phyloP scores from a whole-genome alignment of 1,140 invertebrate species.

The Brachionus koreanus region DNA sequence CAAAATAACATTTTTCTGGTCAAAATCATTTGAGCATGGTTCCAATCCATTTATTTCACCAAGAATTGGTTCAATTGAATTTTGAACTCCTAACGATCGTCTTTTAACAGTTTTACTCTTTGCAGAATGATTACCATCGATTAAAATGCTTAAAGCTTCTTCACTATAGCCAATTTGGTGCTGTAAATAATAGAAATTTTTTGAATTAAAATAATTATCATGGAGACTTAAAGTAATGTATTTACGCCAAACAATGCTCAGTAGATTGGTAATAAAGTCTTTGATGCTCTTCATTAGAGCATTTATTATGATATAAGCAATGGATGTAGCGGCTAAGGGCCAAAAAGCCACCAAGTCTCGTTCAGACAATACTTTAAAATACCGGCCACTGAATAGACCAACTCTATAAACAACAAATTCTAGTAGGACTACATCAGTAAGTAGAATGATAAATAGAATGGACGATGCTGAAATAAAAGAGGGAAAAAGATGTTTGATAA shows the following conservation, averaged over 20 bases:
- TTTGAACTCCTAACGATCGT: conserved; percentile 44
- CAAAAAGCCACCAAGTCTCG: conserved; percentile 59
- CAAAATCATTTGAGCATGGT: not conserved
- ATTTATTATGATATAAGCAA: conserved; percentile 59
- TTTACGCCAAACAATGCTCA: conserved; percentile 42
- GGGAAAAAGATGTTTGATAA: conserved; percentile 21
- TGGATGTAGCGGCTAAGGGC: conserved; percentile 52
- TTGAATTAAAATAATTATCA: conserved; percentile 26
- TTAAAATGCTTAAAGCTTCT: not conserved
- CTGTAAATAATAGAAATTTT: conserved; percentile 41
- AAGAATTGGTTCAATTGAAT: conserved; percentile 49
- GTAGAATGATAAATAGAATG: not conserved
- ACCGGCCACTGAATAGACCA: conserved; percentile 61
- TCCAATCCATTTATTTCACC: not conserved
- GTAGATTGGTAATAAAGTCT: conserved; percentile 18
- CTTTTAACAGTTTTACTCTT: conserved; percentile 20
- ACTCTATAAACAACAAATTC: conserved; percentile 60
- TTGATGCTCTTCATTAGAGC: conserved; percentile 47
- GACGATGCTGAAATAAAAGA: not conserved
- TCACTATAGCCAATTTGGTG: not conserved
- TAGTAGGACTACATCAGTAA: not conserved
- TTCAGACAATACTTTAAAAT: conserved; percentile 61
- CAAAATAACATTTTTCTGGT: not conserved
- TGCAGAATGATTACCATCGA: not conserved
- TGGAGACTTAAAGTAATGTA: conserved; percentile 16